A percentile compares a stretch with the other conserved stretches of the same genome.
Evolutionary conservation across 2,888 invertebrate genomes (phyloP).

Genomic region (Craniophora ligustri): DNA sequence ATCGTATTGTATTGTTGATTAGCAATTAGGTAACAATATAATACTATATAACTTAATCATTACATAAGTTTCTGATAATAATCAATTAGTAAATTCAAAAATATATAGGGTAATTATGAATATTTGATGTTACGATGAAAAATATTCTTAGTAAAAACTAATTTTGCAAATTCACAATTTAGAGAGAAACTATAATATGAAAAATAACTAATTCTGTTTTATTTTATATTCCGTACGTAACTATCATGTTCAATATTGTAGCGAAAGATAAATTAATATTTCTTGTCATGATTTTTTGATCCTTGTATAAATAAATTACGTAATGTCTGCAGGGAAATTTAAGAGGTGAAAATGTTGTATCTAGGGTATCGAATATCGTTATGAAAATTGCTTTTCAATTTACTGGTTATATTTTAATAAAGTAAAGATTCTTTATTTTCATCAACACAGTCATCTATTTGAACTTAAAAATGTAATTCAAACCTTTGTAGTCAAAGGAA

Average conservation of each 20-base stretch:
- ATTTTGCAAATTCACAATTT: no score
- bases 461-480: not conserved
- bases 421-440: constrained; percentile 2
- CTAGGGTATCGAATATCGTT: constrained; percentile 25
- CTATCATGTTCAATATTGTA: constrained; percentile 7
- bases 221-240: not conserved
- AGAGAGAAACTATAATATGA: no score
- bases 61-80: no score
- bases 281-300: constrained; percentile 42
- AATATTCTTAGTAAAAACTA: no score
- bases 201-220: no score
- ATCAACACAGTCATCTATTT: constrained; percentile 1
- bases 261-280: constrained; percentile 26
- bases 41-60: no score
- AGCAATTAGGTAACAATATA: no score
- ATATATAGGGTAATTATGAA: no score
- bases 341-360: constrained; percentile 30
- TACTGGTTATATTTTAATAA: constrained; percentile 21
- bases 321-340: constrained; percentile 43
- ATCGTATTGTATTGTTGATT: no score
- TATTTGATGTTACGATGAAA: no score
- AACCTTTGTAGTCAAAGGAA: not conserved
- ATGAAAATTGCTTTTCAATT: constrained; percentile 32
- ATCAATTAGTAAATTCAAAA: no score
- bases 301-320: constrained; percentile 39